Conservation (phyloP, 23 tunicate species). For the Ciona savignyi region DNA sequence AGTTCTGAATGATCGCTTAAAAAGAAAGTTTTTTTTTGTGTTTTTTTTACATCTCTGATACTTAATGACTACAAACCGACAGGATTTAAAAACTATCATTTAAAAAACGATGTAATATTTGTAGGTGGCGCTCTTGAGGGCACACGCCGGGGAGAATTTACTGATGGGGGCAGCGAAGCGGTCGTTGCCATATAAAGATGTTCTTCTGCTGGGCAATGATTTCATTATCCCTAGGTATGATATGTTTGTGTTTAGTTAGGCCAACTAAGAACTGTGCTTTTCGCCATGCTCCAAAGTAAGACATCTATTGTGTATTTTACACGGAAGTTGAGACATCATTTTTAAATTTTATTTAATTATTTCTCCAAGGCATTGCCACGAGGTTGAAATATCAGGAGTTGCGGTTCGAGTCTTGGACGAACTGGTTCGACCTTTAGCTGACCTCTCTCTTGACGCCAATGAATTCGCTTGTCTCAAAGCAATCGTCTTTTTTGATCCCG, state of each 20-base stretch:
- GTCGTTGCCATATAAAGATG: conserved; percentile 37
- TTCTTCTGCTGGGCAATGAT: conserved; percentile 77
- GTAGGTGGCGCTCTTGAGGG: conserved; percentile 90
- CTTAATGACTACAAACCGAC: too few relatives aligned
- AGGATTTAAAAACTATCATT: too few relatives aligned
- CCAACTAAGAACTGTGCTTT: too few relatives aligned
- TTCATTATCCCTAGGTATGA: conserved; percentile 75
- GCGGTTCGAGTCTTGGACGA: conserved; percentile 83
- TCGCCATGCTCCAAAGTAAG: too few relatives aligned
- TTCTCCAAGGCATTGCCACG: conserved; percentile 63
- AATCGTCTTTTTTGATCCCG: conserved; percentile 84
- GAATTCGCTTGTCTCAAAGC: conserved; percentile 91
- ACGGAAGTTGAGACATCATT: too few relatives aligned
- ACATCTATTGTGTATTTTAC: too few relatives aligned
- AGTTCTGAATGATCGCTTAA: too few relatives aligned
- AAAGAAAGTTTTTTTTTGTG: too few relatives aligned
- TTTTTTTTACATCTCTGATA: too few relatives aligned
- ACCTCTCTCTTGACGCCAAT: conserved; percentile 68
- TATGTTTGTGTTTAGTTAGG: too few relatives aligned
- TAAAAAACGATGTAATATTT: too few relatives aligned
- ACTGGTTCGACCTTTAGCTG: conserved; percentile 59
- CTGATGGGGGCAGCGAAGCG: conserved; percentile 78
- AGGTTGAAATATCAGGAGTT: conserved; percentile 69
- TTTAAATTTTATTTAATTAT: too few relatives aligned
- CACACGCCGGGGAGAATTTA: conserved; percentile 86